Conservation (phyloP, 2,888 invertebrate genomes). For the Adineta ricciae region DNA sequence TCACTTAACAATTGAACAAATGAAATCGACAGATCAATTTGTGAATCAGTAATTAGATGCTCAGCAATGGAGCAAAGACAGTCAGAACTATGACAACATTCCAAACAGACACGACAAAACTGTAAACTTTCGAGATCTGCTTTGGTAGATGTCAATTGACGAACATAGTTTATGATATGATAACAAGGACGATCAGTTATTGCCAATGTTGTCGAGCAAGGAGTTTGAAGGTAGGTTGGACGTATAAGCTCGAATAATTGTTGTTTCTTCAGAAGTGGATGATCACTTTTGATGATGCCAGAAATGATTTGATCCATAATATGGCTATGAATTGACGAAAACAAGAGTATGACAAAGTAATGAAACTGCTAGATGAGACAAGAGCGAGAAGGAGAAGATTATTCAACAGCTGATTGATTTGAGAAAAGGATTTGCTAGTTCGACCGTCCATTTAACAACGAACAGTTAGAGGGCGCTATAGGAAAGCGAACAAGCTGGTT, state of each 20-base stretch:
- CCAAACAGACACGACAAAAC: background rate
- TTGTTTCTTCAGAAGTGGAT: background rate
- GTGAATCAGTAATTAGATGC: background rate
- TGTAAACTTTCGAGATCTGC: background rate
- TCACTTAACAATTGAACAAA: constrained; percentile 15
- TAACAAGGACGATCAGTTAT: background rate
- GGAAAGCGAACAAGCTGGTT: background rate
- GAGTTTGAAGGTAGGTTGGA: background rate
- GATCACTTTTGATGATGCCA: background rate
- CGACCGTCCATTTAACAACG: background rate
- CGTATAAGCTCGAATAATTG: background rate
- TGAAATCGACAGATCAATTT: background rate
- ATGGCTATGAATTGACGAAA: background rate
- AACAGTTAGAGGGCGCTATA: background rate
- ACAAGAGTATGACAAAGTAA: background rate
- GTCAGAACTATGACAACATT: background rate
- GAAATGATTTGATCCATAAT: background rate
- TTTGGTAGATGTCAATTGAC: background rate
- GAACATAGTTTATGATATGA: background rate
- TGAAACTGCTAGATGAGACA: background rate
- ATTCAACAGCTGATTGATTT: background rate
- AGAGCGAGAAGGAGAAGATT: too few species aligned
- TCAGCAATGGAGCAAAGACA: background rate
- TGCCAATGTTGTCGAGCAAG: background rate
- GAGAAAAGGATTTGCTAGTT: background rate